phyloP scores from a whole-genome alignment of 2,888 invertebrate species.

The Pristionchus arcanus region DNA sequence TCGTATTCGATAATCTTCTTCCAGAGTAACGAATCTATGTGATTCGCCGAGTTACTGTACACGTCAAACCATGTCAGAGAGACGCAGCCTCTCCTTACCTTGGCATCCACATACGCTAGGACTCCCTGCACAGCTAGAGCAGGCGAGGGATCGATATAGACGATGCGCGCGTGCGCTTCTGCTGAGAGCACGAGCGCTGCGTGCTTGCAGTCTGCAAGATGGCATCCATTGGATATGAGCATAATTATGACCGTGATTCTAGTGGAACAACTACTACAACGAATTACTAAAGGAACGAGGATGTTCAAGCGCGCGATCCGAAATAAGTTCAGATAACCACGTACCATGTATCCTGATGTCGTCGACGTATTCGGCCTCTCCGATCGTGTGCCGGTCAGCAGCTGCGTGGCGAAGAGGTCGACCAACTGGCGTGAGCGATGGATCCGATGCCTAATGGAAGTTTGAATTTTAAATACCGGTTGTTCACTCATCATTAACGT shows the following conservation, averaged over 20 bases:
- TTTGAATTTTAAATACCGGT: too few species aligned
- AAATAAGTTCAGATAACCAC: too few species aligned
- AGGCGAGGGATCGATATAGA: slow-evolving; percentile 86
- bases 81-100: slow-evolving; percentile 72
- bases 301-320: too few species aligned
- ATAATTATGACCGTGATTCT: too few species aligned
- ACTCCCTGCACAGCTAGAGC: slow-evolving; percentile 89
- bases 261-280: too few species aligned
- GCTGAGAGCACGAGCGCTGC: slow-evolving; percentile 89
- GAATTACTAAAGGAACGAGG: too few species aligned
- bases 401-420: slow-evolving; percentile 88
- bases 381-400: slow-evolving; percentile 89
- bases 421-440: slow-evolving; percentile 81
- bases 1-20: not conserved
- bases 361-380: slow-evolving; percentile 92
- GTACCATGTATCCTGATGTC: slow-evolving; percentile 83
- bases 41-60: too few species aligned
- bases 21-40: too few species aligned
- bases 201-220: slow-evolving; percentile 80
- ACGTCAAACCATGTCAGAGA: not conserved
- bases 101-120: slow-evolving; percentile 87
- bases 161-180: slow-evolving; percentile 89
- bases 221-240: not conserved
- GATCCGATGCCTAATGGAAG: not conserved
- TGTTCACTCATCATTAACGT: too few species aligned